Evolutionary conservation across 2,888 invertebrate genomes (phyloP), one percentile per base, ranked within the genome.

Genomic region (Pyrocoelia pectoralis): DNA sequence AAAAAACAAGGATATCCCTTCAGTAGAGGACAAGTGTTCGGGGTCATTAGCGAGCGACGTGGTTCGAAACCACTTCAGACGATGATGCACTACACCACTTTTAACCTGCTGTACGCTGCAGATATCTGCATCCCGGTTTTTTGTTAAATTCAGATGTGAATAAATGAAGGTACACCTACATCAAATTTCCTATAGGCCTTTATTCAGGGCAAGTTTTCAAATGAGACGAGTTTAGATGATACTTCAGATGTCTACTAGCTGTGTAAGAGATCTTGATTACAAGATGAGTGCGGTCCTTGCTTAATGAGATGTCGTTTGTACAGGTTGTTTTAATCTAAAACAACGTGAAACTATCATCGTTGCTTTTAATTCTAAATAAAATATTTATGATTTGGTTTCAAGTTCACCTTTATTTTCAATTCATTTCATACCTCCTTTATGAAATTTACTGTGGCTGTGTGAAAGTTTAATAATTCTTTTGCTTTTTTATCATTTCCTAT

Each of bases 1-100:
- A 19, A 49, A 49, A 19, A 28, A 49, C 19, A 19, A 49, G 9
- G 49, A 19, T 6, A 49, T 49, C 18, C n/a, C 24, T n/a, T 46
- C 6, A 43, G 10, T 17, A 43, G 29, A 24, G 46, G 49, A 14
- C 17, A 43, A 56, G 46, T 15, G 28, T 46, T 33, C 48, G 52
- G 48, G 53, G 62, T 62, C 62, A 62, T 57, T 57, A 57, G 40
- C 52, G 40, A 61, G 61, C 38, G 53, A 40, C 12, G 41, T 19
- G 49, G 62, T 56, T 62, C 62, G 57, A 62, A 62, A 57, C 57
- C 62, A 48, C 62, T 62, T 57, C 57, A 62, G 57, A 57, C 62
- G 51, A 48, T 57, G 61, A 49, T 57, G 62, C 53, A 62, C 40
- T 54, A 24, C 49, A 49, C 46, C 40, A 62, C 48, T 56, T 56